Conservation (phyloP, 1,140 invertebrate genomes). For the Chrysopa pallens region DNA sequence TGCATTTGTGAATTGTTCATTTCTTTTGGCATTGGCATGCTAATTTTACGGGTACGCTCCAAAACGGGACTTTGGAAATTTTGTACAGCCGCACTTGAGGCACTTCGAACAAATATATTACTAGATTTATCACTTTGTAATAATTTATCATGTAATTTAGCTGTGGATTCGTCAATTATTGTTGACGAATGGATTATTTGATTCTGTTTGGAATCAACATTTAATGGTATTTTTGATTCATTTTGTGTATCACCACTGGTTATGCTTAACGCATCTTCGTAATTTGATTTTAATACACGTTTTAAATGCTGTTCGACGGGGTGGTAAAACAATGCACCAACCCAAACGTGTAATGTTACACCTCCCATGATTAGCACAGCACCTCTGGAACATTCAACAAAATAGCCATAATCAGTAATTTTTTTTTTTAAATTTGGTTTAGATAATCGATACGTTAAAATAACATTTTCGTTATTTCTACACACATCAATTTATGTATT, state of each 20-base stretch:
- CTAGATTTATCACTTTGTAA: slow-evolving; percentile 12
- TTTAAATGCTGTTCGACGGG: slow-evolving; percentile 66
- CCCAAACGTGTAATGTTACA: slow-evolving; percentile 63
- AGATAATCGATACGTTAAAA: neutral
- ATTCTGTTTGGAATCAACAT: neutral
- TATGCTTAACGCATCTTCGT: slow-evolving; percentile 9
- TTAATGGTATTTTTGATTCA: slow-evolving; percentile 7
- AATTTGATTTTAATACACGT: slow-evolving; percentile 30
- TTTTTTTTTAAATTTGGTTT: slow-evolving; percentile 1
- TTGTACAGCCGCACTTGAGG: slow-evolving; percentile 32
- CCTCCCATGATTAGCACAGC: slow-evolving; percentile 67
- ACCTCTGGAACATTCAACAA: slow-evolving; percentile 32
- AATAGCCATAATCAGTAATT: neutral
- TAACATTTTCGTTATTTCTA: neutral
- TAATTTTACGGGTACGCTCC: slow-evolving; percentile 29
- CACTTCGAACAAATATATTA: slow-evolving; percentile 23
- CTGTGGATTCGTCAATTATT: neutral
- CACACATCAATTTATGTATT: neutral
- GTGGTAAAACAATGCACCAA: slow-evolving; percentile 65
- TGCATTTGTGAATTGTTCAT: slow-evolving; percentile 12
- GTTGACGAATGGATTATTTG: neutral
- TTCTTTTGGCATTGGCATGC: slow-evolving; percentile 26
- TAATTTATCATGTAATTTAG: slow-evolving; percentile 3
- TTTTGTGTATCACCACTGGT: neutral
- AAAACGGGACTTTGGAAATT: neutral